Percentiles rank a stretch among this genome's conserved stretches.
phyloP scores from a whole-genome alignment of 2,888 invertebrate genomes.

The Sturmia bella region DNA sequence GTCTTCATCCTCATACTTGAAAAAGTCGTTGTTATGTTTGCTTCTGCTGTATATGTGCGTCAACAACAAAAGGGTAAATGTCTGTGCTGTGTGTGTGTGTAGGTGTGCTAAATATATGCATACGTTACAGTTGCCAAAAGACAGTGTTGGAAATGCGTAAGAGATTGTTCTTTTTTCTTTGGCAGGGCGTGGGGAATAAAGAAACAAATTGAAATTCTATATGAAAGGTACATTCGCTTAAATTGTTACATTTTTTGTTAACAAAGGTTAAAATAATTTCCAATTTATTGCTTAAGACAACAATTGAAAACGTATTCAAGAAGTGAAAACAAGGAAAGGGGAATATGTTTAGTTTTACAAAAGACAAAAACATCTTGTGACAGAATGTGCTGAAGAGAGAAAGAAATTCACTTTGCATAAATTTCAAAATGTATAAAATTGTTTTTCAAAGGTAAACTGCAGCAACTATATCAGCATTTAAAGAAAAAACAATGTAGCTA shows the following conservation, averaged over 20 bases:
- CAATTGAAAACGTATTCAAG: too few relatives aligned
- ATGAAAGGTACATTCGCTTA: conserved; percentile 19
- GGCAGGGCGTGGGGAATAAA: not conserved
- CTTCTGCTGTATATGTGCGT: not conserved
- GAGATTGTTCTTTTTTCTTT: not conserved
- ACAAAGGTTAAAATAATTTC: conserved; percentile 2
- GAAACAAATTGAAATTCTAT: conserved; percentile 31
- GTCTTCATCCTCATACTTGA: not conserved
- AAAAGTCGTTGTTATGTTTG: not conserved
- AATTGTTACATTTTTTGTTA: not conserved
- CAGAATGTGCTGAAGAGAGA: too few relatives aligned
- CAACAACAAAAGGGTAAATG: not conserved
- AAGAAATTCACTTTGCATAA: too few relatives aligned
- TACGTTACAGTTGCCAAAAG: conserved; percentile 26
- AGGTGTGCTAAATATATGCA: not conserved
- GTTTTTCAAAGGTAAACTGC: too few relatives aligned
- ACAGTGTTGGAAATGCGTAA: conserved; percentile 26
- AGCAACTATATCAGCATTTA: too few relatives aligned
- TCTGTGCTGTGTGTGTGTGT: not conserved
- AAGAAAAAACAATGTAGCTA: too few relatives aligned
- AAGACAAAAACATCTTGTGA: too few relatives aligned
- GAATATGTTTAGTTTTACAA: too few relatives aligned
- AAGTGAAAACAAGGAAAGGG: too few relatives aligned
- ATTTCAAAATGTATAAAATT: too few relatives aligned
- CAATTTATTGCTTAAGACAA: not conserved